Conservation (phyloP, 2,888 invertebrate species). For the Alloplasta piceator region DNA sequence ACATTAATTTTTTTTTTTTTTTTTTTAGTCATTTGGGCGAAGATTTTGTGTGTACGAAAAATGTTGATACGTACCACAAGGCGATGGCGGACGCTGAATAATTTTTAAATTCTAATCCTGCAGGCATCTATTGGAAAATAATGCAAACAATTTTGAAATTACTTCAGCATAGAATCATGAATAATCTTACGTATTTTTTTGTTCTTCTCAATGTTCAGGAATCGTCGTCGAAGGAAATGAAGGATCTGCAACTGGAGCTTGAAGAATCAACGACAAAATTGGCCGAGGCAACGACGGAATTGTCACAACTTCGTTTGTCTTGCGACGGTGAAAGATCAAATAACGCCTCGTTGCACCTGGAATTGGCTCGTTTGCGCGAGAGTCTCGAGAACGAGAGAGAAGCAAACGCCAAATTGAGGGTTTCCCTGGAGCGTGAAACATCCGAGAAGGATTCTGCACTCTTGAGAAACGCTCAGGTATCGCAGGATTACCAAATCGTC, state of each 20-base stretch:
- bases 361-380: conserved; percentile 77
- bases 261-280: conserved; percentile 73
- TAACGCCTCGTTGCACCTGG: conserved; percentile 76
- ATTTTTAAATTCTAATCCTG: background rate
- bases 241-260: conserved; percentile 74
- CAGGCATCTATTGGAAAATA: background rate
- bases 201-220: conserved; percentile 70
- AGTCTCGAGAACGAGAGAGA: conserved; percentile 77
- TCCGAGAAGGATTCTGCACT: conserved; percentile 91
- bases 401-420: conserved; percentile 72
- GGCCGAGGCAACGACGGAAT: conserved; percentile 71
- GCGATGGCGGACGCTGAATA: background rate
- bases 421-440: conserved; percentile 85
- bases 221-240: conserved; percentile 76
- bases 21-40: background rate
- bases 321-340: conserved; percentile 77
- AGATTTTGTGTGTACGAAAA: background rate
- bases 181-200: conserved; percentile 49
- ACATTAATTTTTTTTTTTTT: background rate
- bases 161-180: background rate
- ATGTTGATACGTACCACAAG: background rate
- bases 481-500: conserved; percentile 91
- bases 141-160: background rate
- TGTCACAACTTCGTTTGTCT: conserved; percentile 72
- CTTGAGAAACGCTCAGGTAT: conserved; percentile 92